Evolutionary conservation across 2,797 vertebrate species (phyloP).

Genomic region (Harpagifer antarcticus): DNA sequence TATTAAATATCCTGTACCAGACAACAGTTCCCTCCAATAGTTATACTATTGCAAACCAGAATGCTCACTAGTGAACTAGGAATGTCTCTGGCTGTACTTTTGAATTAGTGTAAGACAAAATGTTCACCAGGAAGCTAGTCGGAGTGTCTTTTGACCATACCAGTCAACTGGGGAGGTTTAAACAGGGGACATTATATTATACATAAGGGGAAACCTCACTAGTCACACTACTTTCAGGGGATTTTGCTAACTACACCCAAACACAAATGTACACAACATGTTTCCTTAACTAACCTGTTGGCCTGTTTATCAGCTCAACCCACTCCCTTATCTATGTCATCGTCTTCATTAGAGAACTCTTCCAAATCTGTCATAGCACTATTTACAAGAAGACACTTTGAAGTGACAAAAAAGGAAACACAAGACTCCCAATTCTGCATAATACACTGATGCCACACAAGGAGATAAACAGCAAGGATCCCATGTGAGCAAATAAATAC

Average conservation of each 20-base stretch:
- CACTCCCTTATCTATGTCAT: not conserved
- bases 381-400: not conserved
- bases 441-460: not conserved
- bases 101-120: no score
- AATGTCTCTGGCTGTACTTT: no score
- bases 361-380: not conserved
- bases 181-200: no score
- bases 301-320: not conserved
- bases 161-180: no score
- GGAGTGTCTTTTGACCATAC: no score
- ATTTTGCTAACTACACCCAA: not conserved
- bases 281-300: not conserved
- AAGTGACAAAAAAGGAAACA: slow-evolving; percentile 6
- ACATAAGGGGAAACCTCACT: no score
- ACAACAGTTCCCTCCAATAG: no score
- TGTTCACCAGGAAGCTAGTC: no score
- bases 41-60: no score
- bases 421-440: slow-evolving; percentile 6
- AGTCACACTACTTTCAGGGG: no score
- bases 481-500: slow-evolving; percentile 10
- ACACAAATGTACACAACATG: not conserved
- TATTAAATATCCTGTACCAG: no score
- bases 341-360: not conserved
- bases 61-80: no score
- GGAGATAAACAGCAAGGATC: slow-evolving; percentile 17